Evolutionary conservation across 2,113 vertebrate species (phyloP), one percentile per base, ranked within the genome.

Genomic region (Vidua chalybeata): DNA sequence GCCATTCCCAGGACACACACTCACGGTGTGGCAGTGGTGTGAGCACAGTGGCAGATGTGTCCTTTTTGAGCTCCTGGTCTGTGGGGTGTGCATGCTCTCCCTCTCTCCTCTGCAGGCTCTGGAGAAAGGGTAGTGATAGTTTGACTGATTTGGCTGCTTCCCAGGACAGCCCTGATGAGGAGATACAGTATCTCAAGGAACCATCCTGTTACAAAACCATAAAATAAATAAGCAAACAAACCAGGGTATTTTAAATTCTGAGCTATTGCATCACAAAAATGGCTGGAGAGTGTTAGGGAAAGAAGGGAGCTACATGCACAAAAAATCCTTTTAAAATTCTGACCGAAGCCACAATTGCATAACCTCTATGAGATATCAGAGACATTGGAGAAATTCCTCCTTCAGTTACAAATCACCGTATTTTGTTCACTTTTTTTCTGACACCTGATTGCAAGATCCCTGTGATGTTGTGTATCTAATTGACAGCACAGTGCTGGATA

Each of bases 191-290:
- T 88, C 79, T 90, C 61, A 77, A 86, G 52, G 64, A 88, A 31
- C 64, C 63, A 78, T 69, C 52, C 56, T 54, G 43, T 84, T 81
- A 39, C 75, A 59, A 74, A 91, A 77, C 9, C 2, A 2, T 67
- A 74, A 91, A 80, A 66, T 66, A 94, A 97, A 94, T 51, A 95
- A 97, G 90, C 67, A 94, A 95, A 89, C 54, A 74, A 54, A 80
- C 2, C 13, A 20, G 18, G 13, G 37, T 92, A 86, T 92, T 94
- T 94, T 67, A 92, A 18, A 23, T 37, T 93, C 48, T 66, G 33
- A 86, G 24, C 2, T 37, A 21, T 74, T 86, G 55, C 78, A 49
- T 78, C 87, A 90, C 55, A 63, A 15, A 11, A 58, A 9, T 1
- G 16, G 39, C 27, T 2, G 1, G 35, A 77, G 46, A 59, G 85